Evolutionary conservation across 2,888 invertebrate species (phyloP), one percentile per base, ranked within the genome.

Genomic region (Eupithecia insigniata): DNA sequence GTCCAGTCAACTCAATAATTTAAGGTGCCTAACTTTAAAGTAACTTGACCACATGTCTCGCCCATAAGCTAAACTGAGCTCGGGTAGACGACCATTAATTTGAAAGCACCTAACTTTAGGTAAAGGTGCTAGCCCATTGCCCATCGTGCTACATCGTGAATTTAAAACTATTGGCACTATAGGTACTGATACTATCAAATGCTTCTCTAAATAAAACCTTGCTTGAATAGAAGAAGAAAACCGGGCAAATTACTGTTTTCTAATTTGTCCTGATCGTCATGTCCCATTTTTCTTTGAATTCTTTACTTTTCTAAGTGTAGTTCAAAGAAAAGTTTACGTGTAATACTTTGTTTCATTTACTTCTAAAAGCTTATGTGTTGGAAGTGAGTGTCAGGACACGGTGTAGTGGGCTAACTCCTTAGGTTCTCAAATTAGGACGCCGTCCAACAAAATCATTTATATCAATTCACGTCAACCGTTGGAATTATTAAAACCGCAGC

Each of bases 401-500:
- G 60, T 28, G 60, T 60, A 58, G 28, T 58, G 28, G 4, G 8
- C 30, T 18, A 1, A 34, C 70, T 67, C 61, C 51, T 71, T 67
- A 67, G 64, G 61, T 69, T 70, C 71, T 67, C 75, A 82, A 86
- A 86, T 85, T 83, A 83, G 84, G 82, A 82, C 82, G 76, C 79
- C 78, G 83, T 84, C 82, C 82, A 81, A 80, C 84, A 80, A 85
- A 85, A 87, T 87, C 86, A 85, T 89, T 87, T 88, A 88, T 90
- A 90, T 91, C 88, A 90, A 90, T 90, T 87, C 85, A 78, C 80
- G 72, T 79, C 81, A 87, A 86, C 88, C 84, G 83, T 83, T 79
- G 80, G 85, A 85, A 89, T 90, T 90, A 92, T 92, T 90, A 90
- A 90, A 92, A 89, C 91, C 91, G 81, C 92, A 89, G 82, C 79